Conservation (phyloP, 2,797 vertebrate species). For the Xyrichtys novacula region DNA sequence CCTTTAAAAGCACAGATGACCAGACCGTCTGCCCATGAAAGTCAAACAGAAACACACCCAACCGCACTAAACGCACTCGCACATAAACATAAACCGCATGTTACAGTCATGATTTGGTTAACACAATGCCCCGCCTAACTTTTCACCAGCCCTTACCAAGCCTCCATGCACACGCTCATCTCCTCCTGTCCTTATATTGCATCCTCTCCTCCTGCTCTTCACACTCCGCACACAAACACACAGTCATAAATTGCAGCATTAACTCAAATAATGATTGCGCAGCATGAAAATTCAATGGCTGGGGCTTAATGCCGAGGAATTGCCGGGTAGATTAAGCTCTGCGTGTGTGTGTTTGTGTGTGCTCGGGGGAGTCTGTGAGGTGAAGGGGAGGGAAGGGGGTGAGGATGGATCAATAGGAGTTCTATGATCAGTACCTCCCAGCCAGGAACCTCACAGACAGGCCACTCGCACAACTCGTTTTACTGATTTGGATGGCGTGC, state of each 20-base stretch:
- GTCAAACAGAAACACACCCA: conserved; percentile 10
- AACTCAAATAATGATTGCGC: conserved; percentile 80
- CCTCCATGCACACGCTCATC: conserved; percentile 17
- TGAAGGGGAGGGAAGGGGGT: neutral
- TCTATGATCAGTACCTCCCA: conserved; percentile 72
- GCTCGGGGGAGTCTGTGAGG: conserved; percentile 23
- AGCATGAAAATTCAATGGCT: conserved; percentile 66
- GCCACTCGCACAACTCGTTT: conserved; percentile 68
- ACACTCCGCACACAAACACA: conserved; percentile 66
- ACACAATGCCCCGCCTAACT: conserved; percentile 5
- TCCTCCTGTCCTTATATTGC: conserved; percentile 27
- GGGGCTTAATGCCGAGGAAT: conserved; percentile 66
- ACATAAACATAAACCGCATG: conserved; percentile 10
- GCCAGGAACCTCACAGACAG: conserved; percentile 58
- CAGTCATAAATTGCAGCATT: conserved; percentile 79
- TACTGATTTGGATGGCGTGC: conserved; percentile 74
- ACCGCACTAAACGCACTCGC: neutral
- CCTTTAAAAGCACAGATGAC: conserved; percentile 45
- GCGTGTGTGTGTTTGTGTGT: conserved; percentile 48
- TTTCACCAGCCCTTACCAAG: conserved; percentile 19
- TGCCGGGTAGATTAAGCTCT: conserved; percentile 71
- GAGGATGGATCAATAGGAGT: conserved; percentile 65
- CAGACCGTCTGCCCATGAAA: conserved; percentile 46
- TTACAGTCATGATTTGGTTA: conserved; percentile 3
- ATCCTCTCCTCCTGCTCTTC: conserved; percentile 35